Conservation (phyloP, 2,888 invertebrate species). For the Diplolepis rosae region DNA sequence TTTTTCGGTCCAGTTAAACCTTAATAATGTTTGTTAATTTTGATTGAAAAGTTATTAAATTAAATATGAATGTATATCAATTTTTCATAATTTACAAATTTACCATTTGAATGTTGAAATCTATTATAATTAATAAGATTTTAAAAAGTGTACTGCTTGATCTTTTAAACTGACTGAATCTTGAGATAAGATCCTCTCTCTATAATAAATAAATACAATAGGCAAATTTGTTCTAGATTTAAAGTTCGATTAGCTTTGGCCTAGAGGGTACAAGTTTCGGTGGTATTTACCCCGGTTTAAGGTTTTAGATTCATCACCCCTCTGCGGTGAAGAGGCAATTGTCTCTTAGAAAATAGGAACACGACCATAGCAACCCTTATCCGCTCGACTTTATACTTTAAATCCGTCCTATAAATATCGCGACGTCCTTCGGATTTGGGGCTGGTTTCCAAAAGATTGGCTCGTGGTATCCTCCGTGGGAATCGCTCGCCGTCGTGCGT, state of each 20-base stretch:
- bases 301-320: conserved; percentile 58
- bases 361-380: conserved; percentile 54
- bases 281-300: conserved; percentile 61
- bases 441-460: conserved; percentile 74
- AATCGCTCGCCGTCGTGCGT: conserved; percentile 64
- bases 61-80: too few species aligned
- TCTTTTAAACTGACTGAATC: too few species aligned
- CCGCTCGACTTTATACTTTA: conserved; percentile 72
- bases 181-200: too few species aligned
- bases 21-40: too few species aligned
- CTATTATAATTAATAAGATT: too few species aligned
- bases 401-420: conserved; percentile 74
- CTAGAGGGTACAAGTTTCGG: conserved; percentile 18
- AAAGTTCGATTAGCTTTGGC: conserved; percentile 10
- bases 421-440: conserved; percentile 71
- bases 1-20: too few species aligned
- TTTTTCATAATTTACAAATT: too few species aligned
- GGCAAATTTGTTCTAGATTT: not conserved
- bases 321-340: conserved; percentile 62
- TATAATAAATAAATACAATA: not conserved
- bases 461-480: conserved; percentile 72
- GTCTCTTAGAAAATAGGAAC: conserved; percentile 67
- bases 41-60: too few species aligned
- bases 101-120: too few species aligned
- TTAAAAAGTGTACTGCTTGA: too few species aligned